Base-by-base conservation (phyloP, 2,797 vertebrate genomes). In the Selene dorsalis region DNA sequence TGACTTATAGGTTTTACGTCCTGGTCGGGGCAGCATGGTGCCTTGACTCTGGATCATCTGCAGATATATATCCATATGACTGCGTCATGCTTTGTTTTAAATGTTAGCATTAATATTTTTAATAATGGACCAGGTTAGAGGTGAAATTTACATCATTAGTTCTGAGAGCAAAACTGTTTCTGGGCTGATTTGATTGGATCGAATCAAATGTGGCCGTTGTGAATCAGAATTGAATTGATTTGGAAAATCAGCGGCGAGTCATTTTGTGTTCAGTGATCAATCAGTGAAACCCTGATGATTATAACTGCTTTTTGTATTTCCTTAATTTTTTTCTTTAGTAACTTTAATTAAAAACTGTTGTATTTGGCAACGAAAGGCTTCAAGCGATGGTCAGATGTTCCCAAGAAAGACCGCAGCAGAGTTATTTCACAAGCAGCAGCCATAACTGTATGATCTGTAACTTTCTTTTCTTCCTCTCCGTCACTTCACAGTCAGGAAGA, bases 401-500 rank as follows among this genome's bases (percentile, higher is more conserved):
- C 17, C 22, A 12, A 66, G 38, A 35, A 39, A 59, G 67, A 79
- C 26, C 72, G 47, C 64, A 73, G 41, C 35, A 4, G 30, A 67
- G 60, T 83, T 79, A 83, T 86, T 90, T 86, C 75, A 84, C 80
- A 30, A 24, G 64, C 69, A 24, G 64, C 69, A 18, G 79, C 62
- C 65, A 73, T 70, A 86, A 80, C 89, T 80, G 74, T 79, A 59
- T 73, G 81, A 88, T 90, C 75, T 83, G 53, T 74, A 80, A 73
- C 80, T 82, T 79, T 73, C 32, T 66, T 60, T 60, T 63, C 58
- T 85, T 70, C 70, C 72, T 79, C 73, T 59, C 58, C 52, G 53
- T 82, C 71, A 53, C 82, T 83, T 84, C 58, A 28, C 67, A 86
- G 69, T 55, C 58, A 56, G 67, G 55, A 73, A 58, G 32, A 81